phyloP scores from a whole-genome alignment of 1,140 invertebrate species.

The Papilio polyxenes region DNA sequence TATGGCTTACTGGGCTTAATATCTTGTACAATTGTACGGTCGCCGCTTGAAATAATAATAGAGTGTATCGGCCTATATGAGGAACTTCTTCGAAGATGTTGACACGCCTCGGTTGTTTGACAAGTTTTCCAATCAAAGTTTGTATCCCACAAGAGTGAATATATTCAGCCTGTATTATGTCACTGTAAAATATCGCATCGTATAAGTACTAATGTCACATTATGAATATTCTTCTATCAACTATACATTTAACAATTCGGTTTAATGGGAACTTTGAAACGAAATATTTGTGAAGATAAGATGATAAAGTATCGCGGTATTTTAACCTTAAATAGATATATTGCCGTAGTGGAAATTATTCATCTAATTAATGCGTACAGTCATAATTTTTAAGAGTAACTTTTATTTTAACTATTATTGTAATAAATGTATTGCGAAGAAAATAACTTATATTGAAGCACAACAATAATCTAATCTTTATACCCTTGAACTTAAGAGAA shows the following conservation, averaged over 20 bases:
- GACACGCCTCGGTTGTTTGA: not conserved
- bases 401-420: no score
- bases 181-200: not conserved
- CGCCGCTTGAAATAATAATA: not conserved
- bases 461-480: not conserved
- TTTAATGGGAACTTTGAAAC: no score
- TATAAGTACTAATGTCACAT: not conserved
- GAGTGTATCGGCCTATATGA: not conserved
- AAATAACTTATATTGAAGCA: no score
- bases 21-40: not conserved
- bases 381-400: no score
- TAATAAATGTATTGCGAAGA: no score
- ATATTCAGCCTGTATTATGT: not conserved
- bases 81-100: not conserved
- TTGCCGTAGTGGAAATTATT: no score
- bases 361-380: no score
- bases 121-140: conserved; percentile 26
- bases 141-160: not conserved
- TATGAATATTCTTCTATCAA: not conserved
- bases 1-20: not conserved
- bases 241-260: no score
- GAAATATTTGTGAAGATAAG: no score
- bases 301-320: no score
- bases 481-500: not conserved
- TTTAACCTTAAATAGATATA: no score